Evolutionary conservation across 2,888 invertebrate genomes (phyloP).

Genomic region (Chironomus riparius): DNA sequence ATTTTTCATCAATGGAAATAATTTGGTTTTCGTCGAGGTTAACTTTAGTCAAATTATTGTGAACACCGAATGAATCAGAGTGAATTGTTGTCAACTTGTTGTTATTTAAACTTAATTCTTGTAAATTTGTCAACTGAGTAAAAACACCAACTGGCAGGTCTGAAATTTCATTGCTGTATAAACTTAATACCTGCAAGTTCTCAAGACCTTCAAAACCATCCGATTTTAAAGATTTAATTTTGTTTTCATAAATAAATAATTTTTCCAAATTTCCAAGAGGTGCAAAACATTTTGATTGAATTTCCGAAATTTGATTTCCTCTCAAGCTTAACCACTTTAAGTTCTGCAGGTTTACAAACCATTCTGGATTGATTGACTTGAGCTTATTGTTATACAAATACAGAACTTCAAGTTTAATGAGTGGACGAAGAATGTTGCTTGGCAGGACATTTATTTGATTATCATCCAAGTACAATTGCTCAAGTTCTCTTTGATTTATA

Average conservation of each 20-base stretch:
- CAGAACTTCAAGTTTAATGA: no score
- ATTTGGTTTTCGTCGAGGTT: neutral
- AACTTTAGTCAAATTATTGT: neutral
- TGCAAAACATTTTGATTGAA: neutral
- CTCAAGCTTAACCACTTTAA: neutral
- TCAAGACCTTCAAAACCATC: neutral
- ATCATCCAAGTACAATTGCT: no score
- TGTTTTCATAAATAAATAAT: neutral
- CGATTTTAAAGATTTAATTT: neutral
- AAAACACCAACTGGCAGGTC: neutral
- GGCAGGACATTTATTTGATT: no score
- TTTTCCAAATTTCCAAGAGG: neutral
- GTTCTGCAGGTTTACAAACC: neutral
- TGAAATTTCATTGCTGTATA: neutral
- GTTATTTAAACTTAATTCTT: neutral
- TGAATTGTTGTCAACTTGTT: neutral
- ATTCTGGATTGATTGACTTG: no score
- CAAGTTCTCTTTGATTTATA: no score
- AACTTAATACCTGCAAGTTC: neutral
- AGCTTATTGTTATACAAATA: no score
- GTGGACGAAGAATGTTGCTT: no score
- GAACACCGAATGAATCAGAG: neutral
- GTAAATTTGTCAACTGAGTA: neutral
- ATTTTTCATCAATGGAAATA: neutral
- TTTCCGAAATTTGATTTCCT: neutral